Percentiles rank a stretch among this genome's conserved stretches.
Conservation (phyloP, 1,140 invertebrate genomes). For the Aphidius gifuensis region DNA sequence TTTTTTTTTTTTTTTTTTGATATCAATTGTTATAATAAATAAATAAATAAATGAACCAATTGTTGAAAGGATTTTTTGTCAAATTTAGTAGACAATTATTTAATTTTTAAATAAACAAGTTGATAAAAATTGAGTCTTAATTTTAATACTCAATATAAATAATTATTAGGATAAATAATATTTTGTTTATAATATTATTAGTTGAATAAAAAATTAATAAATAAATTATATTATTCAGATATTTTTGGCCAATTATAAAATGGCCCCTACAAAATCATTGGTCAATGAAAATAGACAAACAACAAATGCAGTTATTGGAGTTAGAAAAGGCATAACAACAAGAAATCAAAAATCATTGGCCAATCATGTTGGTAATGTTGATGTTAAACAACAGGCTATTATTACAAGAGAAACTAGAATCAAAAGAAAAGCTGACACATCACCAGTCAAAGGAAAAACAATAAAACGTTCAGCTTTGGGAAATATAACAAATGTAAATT, state of each 20-base stretch:
- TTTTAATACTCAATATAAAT: too few relatives aligned
- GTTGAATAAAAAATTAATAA: too few relatives aligned
- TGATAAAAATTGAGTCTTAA: too few relatives aligned
- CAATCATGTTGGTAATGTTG: conserved; percentile 25
- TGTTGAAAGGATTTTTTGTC: too few relatives aligned
- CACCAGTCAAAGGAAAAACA: conserved; percentile 49
- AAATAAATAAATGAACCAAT: too few relatives aligned
- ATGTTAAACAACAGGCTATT: conserved; percentile 30
- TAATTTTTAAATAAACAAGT: too few relatives aligned
- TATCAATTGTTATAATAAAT: too few relatives aligned
- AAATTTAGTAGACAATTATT: too few relatives aligned
- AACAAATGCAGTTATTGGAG: conserved; percentile 34
- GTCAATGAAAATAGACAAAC: conserved; percentile 51
- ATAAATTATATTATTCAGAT: too few relatives aligned
- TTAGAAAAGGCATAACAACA: conserved; percentile 48
- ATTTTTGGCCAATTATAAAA: conserved; percentile 33
- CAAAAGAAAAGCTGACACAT: conserved; percentile 57
- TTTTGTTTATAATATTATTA: too few relatives aligned
- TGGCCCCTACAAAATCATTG: conserved; percentile 60
- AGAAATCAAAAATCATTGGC: conserved; percentile 44
- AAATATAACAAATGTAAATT: conserved; percentile 70
- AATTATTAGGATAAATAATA: too few relatives aligned
- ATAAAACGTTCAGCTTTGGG: conserved; percentile 71
- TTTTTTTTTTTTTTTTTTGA: too few relatives aligned
- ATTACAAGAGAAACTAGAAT: conserved; percentile 43